Evolutionary conservation across 2,888 invertebrate species (phyloP), one percentile per base, ranked within the genome.

Genomic region (Cheilosia vulpina): DNA sequence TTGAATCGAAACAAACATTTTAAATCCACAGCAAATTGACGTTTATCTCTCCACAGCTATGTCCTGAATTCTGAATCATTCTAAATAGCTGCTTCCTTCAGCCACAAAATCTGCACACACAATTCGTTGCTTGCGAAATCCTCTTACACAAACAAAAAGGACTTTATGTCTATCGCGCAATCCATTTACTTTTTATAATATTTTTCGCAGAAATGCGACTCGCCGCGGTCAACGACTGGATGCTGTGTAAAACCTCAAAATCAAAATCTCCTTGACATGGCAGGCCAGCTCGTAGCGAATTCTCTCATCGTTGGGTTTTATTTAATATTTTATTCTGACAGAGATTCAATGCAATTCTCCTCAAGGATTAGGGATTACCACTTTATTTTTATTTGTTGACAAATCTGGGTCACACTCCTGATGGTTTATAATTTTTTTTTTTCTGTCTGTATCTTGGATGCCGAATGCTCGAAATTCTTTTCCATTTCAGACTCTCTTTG

Each of bases 271-370:
- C 68, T 57, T 66, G 66, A 50, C 38, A 21, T 24, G n/a, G 21
- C 27, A 31, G 21, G 21, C 38, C 19, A 21, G 31, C 38, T 19
- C 19, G 13, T 13, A 15, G 50, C 13, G 34, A 50, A 24, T n/a
- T 43, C 58, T 15, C 58, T 41, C 24, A n/a, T 15, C n/a, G 60
- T 62, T 75, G 43, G n/a, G 63, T 76, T 82, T 58, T 65, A 55
- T 68, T 76, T 52, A 71, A 82, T 76, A 82, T 76, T 71, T 82
- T 65, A 82, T 76, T 71, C 81, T 65, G 69, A 69, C 19, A 52
- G 76, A 76, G 58, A 65, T 82, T 76, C 65, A 71, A 60, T 82
- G 76, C 65, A 76, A 82, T 82, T 82, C 65, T 71, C 27, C 71
- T 71, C 71, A 71, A 80, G 81, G 76, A 71, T 82, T 76, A 73